Evolutionary conservation across 2,888 invertebrate species (phyloP), one percentile per base, ranked within the genome.

Genomic region (Coelinius sp.): DNA sequence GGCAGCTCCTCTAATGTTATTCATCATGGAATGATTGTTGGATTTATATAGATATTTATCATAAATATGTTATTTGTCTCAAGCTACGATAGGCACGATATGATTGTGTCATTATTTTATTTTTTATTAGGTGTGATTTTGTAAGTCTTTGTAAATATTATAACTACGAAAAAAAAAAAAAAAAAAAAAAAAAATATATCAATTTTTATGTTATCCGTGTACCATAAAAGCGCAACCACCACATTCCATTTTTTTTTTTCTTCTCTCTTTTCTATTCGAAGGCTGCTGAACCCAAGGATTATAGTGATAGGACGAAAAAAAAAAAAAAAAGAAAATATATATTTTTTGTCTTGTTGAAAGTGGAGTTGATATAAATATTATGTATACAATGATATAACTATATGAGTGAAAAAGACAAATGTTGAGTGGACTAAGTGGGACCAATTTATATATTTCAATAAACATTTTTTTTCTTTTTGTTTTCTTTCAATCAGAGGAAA

Each of bases 121-220:
- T 73, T 66, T 71, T 71, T 73, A 70, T 75, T 82, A 84, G 83
- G 80, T 83, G 82, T 80, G 83, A 84, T 82, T 86, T 87, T 56
- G 82, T 85, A 86, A 87, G 86, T 85, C 41, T 82, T 86, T 87
- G 86, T 87, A 87, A 84, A 87, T 87, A 86, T 81, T 71, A 86
- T 81, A 81, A 78, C 80, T 83, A 81, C 78, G 81, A 63, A 56
- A 53, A 27, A 12, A 46, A 46, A 46, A 83, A 82, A 77, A 82
- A 75, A n/a, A n/a, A n/a, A n/a, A n/a, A n/a, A n/a, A n/a, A n/a
- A n/a, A n/a, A n/a, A n/a, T n/a, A 75, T 76, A 70, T 70, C 75
- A 80, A 82, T 82, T 66, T 81, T 84, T 79, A 82, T 82, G 79
- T 82, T 85, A 82, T 84, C 79, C 79, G 79, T 87, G 86, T 87